Evolutionary conservation across 2,888 invertebrate genomes (phyloP), one percentile per base, ranked within the genome.

Genomic region (Drosophila merina): DNA sequence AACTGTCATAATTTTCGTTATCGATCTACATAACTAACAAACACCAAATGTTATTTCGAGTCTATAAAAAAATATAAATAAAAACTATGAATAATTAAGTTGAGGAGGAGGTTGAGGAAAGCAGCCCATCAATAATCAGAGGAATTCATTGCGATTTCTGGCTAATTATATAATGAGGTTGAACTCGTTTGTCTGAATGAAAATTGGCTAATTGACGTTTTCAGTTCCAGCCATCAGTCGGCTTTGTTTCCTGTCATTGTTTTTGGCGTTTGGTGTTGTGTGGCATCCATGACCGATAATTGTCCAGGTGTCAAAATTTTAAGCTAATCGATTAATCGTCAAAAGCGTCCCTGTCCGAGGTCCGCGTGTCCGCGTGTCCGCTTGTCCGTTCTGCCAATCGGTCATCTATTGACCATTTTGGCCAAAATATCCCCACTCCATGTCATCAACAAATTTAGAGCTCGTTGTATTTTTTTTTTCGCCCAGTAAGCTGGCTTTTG

Each of bases 281-380:
- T 31, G 52, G 52, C 52, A 64, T 71, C 64, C 54, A 50, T 42
- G 42, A 57, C 64, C 72, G 70, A 69, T 79, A 81, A 78, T 73
- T 81, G 73, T 44, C 25, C 69, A 56, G 50, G 60, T 75, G 64
- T 80, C 78, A 72, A 59, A 59, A 74, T 56, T 42, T 59, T 60
- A 72, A 74, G 59, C 68, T 51, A 82, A 83, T 82, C 83, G 72
- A 86, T 82, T 79, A 73, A 80, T 74, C 71, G 77, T 55, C 55
- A 40, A 56, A 51, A 54, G 47, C 54, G 40, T 60, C 72, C 36
- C 36, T 48, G 33, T 70, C 20, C 20, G 2, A 2, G 20, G 62
- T 58, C 42, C 60, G 31, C 48, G 26, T 67, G 60, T 64, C 25
- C 7, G 8, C 2, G 0, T 44, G 42, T 26, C 38, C 31, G 30